Conservation (phyloP, 2,797 vertebrate species). For the Toxotes lorentzi region DNA sequence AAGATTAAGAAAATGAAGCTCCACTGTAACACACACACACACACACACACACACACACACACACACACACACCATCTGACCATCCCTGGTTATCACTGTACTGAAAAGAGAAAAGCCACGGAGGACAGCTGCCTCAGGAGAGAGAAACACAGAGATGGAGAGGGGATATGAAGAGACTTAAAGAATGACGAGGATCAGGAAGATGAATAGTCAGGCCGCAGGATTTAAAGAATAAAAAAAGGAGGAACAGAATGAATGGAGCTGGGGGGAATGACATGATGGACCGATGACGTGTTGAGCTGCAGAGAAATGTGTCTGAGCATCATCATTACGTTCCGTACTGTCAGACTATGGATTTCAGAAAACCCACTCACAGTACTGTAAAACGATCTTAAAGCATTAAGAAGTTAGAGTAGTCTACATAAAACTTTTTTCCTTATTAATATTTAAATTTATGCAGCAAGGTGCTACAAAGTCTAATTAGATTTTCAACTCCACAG, state of each 20-base stretch:
- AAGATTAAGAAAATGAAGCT: too few species aligned
- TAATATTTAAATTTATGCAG: conserved; percentile 46
- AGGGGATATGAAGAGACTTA: background rate
- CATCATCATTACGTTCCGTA: too few species aligned
- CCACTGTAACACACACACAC: too few species aligned
- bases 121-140: conserved; percentile 12
- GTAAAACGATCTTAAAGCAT: background rate
- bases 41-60: background rate
- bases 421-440: conserved; percentile 4
- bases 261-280: background rate
- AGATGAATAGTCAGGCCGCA: background rate
- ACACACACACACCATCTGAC: background rate
- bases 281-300: background rate
- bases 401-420: background rate
- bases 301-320: background rate
- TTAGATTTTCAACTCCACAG: conserved; percentile 14
- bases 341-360: too few species aligned
- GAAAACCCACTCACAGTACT: too few species aligned
- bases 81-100: background rate
- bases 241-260: background rate
- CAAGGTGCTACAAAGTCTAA: conserved; percentile 36
- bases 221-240: background rate
- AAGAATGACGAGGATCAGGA: background rate
- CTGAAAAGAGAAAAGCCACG: background rate
- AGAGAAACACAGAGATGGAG: background rate